A percentile compares a stretch with the other conserved stretches of the same genome.
phyloP scores from a whole-genome alignment of 2,888 invertebrate genomes.

The Tenthredo mesomela region DNA sequence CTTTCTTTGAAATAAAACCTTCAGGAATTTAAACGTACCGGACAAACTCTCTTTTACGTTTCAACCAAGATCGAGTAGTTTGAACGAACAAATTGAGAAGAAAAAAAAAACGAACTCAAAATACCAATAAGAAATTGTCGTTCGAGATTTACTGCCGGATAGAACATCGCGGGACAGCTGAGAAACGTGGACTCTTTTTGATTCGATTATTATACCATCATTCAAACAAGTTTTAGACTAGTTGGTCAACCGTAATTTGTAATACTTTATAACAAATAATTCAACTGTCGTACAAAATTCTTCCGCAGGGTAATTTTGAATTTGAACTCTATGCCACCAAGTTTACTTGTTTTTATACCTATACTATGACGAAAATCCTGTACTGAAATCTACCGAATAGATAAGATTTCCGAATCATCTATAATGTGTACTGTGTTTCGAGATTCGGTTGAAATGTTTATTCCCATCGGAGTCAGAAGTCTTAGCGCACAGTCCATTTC shows the following conservation, averaged over 20 bases:
- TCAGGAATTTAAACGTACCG: not conserved
- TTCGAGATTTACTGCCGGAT: not conserved
- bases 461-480: not conserved
- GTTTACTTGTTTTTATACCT: not conserved
- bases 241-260: conserved; percentile 38
- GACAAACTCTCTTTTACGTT: not conserved
- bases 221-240: not conserved
- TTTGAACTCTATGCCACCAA: not conserved
- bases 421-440: not conserved
- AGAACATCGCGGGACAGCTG: not conserved
- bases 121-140: not conserved
- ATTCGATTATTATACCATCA: not conserved
- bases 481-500: not conserved
- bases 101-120: not conserved
- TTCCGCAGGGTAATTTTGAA: not conserved
- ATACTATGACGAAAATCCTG: not conserved
- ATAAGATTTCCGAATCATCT: not conserved
- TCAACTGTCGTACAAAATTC: not conserved
- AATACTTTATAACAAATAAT: conserved; percentile 39
- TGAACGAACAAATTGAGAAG: not conserved
- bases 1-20: not conserved
- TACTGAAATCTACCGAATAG: not conserved
- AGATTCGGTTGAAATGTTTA: not conserved
- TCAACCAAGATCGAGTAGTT: not conserved
- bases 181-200: not conserved